A percentile compares a stretch with the other conserved stretches of the same genome.
phyloP scores from a whole-genome alignment of 2,113 vertebrate genomes.

The Dipodomys spectabilis region DNA sequence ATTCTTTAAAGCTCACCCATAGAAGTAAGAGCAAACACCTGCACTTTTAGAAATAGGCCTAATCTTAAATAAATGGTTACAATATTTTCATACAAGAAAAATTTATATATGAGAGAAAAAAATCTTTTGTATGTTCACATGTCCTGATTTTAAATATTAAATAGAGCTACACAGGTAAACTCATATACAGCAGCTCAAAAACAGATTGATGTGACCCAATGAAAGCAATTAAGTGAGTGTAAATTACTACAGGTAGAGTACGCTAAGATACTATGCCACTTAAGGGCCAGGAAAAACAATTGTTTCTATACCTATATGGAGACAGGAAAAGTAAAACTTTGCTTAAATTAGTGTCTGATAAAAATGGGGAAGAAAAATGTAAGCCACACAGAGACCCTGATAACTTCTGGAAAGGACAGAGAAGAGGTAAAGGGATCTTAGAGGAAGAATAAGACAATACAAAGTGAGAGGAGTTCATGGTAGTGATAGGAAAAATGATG shows the following conservation, averaged over 20 bases:
- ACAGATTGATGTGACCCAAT: background rate
- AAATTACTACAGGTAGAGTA: background rate
- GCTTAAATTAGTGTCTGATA: background rate
- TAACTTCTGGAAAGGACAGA: background rate
- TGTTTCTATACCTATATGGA: background rate
- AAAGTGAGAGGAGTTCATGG: background rate
- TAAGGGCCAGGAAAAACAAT: too few relatives aligned
- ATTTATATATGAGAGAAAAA: background rate
- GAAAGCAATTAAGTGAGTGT: background rate
- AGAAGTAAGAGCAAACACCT: background rate
- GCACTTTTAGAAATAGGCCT: background rate
- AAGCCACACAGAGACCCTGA: background rate
- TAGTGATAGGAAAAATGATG: background rate
- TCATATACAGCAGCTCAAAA: background rate
- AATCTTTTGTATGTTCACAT: background rate
- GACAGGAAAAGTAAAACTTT: background rate
- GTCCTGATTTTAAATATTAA: constrained; percentile 44
- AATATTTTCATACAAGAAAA: background rate
- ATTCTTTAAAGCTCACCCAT: background rate
- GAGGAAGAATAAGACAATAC: background rate
- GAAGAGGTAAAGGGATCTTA: background rate
- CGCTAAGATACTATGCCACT: background rate
- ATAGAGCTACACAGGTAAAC: background rate
- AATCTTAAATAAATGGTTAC: constrained; percentile 14
- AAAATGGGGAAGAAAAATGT: background rate